phyloP scores from a whole-genome alignment of 2,888 invertebrate genomes.

The Taenaris catops region DNA sequence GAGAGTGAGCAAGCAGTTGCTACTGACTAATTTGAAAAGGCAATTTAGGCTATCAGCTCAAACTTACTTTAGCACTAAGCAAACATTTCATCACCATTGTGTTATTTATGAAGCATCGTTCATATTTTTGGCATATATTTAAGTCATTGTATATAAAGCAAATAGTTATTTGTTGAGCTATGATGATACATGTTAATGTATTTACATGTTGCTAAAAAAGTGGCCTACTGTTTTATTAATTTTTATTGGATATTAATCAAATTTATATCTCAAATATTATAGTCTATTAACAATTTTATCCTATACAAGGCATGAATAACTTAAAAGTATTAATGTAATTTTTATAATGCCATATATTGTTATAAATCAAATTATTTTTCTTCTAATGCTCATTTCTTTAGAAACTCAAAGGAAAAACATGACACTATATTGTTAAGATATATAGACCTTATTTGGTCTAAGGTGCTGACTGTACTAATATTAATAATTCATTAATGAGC shows the following conservation, averaged over 20 bases:
- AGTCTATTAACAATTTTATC: constrained; percentile 61
- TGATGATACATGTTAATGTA: constrained; percentile 55
- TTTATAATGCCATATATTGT: no score
- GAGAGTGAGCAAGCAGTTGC: constrained; percentile 61
- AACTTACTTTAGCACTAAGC: constrained; percentile 67
- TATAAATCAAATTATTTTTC: no score
- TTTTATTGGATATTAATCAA: constrained; percentile 46
- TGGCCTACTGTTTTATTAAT: constrained; percentile 65
- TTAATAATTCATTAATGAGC: constrained; percentile 33
- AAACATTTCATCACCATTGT: constrained; percentile 58
- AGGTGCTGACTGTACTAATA: constrained; percentile 31
- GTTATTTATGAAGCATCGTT: constrained; percentile 61
- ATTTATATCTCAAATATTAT: constrained; percentile 57
- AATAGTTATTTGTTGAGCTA: constrained; percentile 49
- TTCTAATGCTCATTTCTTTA: constrained; percentile 27
- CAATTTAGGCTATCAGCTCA: constrained; percentile 62
- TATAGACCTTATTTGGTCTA: constrained; percentile 21
- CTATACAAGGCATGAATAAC: constrained; percentile 64
- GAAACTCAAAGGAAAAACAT: constrained; percentile 27
- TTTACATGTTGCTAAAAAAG: constrained; percentile 50
- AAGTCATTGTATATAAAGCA: constrained; percentile 24
- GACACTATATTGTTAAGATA: constrained; percentile 27
- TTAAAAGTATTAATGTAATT: constrained; percentile 64
- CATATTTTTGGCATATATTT: constrained; percentile 65
- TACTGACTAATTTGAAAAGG: constrained; percentile 50